These are phyloP conservation scores for Cryptus viduatorius DNA, from an alignment of 2,888 invertebrate genomes.

Conservation along the genomic window DNA sequence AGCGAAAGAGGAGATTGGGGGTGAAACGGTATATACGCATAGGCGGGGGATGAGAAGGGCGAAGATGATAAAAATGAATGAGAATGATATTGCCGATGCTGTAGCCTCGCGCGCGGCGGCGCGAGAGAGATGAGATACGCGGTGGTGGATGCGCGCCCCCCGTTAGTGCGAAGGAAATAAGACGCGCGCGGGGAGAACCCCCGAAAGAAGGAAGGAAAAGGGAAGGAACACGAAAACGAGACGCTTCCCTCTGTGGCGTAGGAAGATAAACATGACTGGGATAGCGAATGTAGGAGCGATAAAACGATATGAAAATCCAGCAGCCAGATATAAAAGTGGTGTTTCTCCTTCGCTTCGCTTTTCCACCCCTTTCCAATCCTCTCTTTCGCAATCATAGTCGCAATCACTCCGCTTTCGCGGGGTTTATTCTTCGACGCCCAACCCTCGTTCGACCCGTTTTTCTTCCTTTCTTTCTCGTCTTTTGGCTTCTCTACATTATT, in stretches of 20 bases:
- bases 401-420: conserved; percentile 60
- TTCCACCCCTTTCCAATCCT: conserved; percentile 52
- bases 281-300: conserved; percentile 77
- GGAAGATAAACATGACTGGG: conserved; percentile 75
- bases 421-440: background rate
- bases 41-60: conserved; percentile 30
- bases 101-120: conserved; percentile 35
- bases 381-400: conserved; percentile 68
- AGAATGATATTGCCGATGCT: conserved; percentile 74
- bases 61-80: conserved; percentile 75
- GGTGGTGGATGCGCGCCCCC: conserved; percentile 48
- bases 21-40: conserved; percentile 26
- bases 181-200: conserved; percentile 9
- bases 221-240: conserved; percentile 50
- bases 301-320: conserved; percentile 77
- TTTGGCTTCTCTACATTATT: conserved; percentile 68
- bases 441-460: conserved; percentile 7
- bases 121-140: conserved; percentile 59
- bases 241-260: conserved; percentile 60
- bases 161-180: conserved; percentile 52
- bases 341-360: conserved; percentile 71
- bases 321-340: conserved; percentile 76
- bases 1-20: conserved; percentile 72
- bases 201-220: conserved; percentile 36
- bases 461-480: conserved; percentile 27